Conservation (phyloP, 2,113 vertebrate species). For the Catharus bicknelli region DNA sequence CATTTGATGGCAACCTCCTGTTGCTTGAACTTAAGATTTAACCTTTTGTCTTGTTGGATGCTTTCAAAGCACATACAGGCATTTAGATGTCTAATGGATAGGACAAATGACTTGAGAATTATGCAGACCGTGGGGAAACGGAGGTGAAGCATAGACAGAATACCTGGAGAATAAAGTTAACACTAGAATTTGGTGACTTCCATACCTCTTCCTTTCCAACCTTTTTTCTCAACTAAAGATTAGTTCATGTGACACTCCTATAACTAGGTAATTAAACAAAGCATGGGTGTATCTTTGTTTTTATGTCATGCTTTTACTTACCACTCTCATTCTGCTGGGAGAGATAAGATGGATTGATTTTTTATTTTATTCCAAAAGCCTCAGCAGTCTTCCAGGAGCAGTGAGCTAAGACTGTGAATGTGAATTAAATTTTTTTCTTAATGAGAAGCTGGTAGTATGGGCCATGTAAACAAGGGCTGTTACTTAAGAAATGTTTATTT, state of each 20-base stretch:
- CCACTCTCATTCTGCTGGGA: background rate
- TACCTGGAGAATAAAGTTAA: background rate
- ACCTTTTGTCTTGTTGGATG: background rate
- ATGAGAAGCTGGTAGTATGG: background rate
- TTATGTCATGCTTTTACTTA: background rate
- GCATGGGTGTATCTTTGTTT: background rate
- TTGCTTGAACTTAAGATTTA: slow-evolving; percentile 22
- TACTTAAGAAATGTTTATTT: background rate
- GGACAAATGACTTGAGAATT: background rate
- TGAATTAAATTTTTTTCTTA: background rate
- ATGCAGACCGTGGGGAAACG: background rate
- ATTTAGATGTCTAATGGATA: background rate
- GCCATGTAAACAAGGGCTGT: background rate
- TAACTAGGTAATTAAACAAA: background rate
- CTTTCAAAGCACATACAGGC: background rate
- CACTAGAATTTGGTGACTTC: background rate
- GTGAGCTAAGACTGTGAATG: background rate
- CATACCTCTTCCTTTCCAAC: background rate
- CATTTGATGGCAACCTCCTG: background rate
- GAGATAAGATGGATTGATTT: background rate
- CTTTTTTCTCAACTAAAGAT: background rate
- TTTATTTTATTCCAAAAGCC: background rate
- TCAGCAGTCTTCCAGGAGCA: background rate
- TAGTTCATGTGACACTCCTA: background rate
- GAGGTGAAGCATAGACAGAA: background rate